A percentile compares a stretch with the other conserved stretches of the same genome.
phyloP scores from a whole-genome alignment of 2,797 vertebrate genomes.

The Lateolabrax maculatus region DNA sequence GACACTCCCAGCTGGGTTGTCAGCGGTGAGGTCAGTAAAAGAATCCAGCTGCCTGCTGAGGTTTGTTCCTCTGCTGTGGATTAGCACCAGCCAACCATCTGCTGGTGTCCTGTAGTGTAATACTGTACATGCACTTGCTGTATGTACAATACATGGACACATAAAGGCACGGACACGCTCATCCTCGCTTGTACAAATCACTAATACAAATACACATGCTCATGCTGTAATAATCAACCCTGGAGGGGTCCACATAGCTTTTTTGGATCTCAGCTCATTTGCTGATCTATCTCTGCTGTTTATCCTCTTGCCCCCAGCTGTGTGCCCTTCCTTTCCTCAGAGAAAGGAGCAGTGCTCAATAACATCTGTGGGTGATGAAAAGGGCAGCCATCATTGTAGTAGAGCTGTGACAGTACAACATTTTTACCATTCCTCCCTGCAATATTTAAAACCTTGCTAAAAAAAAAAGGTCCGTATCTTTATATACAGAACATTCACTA shows the following conservation, averaged over 20 bases:
- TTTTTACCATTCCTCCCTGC: not conserved
- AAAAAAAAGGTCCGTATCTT: not conserved
- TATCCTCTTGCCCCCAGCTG: conserved; percentile 17
- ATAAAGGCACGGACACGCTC: conserved; percentile 5
- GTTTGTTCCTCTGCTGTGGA: conserved; percentile 70
- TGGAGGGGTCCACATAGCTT: conserved; percentile 19
- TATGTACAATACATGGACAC: conserved; percentile 23
- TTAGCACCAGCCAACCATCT: conserved; percentile 75
- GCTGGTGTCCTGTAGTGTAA: conserved; percentile 57
- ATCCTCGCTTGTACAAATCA: conserved; percentile 27
- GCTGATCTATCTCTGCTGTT: conserved; percentile 41
- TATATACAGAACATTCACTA: not conserved
- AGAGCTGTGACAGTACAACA: not conserved
- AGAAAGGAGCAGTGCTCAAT: conserved; percentile 20
- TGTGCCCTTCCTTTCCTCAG: conserved; percentile 20
- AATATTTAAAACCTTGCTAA: not conserved
- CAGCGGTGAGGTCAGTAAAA: conserved; percentile 81
- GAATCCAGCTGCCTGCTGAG: conserved; percentile 76
- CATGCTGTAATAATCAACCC: conserved; percentile 57
- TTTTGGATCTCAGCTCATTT: conserved; percentile 42
- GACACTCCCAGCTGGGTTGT: conserved; percentile 82
- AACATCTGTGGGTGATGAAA: conserved; percentile 37
- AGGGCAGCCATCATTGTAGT: conserved; percentile 34
- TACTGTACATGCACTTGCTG: conserved; percentile 43
- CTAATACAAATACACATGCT: conserved; percentile 47